Base-by-base conservation (phyloP, 1,140 invertebrate species). In the Conopomorpha cramerella region DNA sequence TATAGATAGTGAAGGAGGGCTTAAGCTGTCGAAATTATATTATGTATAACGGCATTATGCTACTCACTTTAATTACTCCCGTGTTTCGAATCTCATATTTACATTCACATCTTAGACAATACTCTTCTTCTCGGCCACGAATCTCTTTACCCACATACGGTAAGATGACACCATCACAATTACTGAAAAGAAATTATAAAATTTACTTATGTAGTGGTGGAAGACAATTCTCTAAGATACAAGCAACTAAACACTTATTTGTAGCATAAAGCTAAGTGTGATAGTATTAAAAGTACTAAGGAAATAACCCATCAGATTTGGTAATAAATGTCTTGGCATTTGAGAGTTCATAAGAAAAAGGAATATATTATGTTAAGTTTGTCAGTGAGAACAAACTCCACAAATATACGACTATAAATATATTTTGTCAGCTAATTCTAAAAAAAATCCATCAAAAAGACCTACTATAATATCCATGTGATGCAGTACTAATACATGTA, bases 71-170 rank as follows among this genome's bases (percentile, higher is more conserved):
- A 36, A 98, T 96, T 17, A 96, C 93, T 18, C 92, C 92, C 10
- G 93, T 96, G 59, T 98, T 98, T 43, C 96, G 84, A 59, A 91
- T 94, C 78, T 98, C 93, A 81, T 95, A 97, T 73, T 92, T 92
- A 78, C 96, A 99, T 68, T 96, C 91, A 76, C 96, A 98, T 41
- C 91, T 80, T 0, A 93, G 90, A 74, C 95, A 97, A 55, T 95
- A 92, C 55, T 95, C 92, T 62, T 92, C 85, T 53, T 90, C 87
- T 49, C 88, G 88, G 11, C 84, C 90, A 63, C 86, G 86, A 3
- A 91, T 82, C 48, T 88, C 83, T 41, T 85, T 82, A 27, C 81
- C 84, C 34, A 90, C 78, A 55, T 84, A 81, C 1, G 91, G 88
- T 39, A 95, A 62, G 31, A 96, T 88, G 1, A 97, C 92, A 46